Evolutionary conservation across 1,140 invertebrate genomes (phyloP), one percentile per base, ranked within the genome.

Genomic region (Drosophila paulistorum): DNA sequence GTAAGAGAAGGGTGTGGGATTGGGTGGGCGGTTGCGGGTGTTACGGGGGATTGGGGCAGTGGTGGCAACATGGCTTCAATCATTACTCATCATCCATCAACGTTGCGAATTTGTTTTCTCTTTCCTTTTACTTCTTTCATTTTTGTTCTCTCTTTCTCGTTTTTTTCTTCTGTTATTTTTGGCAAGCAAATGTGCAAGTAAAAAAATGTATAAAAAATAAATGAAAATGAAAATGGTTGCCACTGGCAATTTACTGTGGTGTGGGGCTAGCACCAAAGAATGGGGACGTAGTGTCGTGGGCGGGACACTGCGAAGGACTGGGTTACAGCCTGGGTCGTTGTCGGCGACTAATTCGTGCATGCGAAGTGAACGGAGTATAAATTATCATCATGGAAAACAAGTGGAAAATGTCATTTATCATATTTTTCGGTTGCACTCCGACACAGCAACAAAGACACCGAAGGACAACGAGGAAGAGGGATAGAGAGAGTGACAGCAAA

Each of bases 81-180:
- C 84, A 89, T 89, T 89, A 89, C 82, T 89, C 84, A 89, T 89
- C 84, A 89, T 89, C 84, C 84, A 89, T 89, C 84, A 89, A 89
- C 84, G 77, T 89, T 89, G 80, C 80, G 65, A 81, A 89, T 81
- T 82, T 71, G 69, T 65, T 66, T 75, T 74, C 51, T 65, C 61
- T 63, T 62, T 60, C 37, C 42, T 60, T 61, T 61, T 71, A 75
- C 67, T 79, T 64, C 68, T 61, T 79, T 68, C 70, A 81, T 81
- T 75, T 74, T 30, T 35, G 3, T 62, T 57, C 65, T 66, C 30
- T 17, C 23, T 9, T 23, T 54, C 30, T 59, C 20, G 23, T 26
- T 11, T 39, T 45, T 13, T 35, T 1, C 14, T 62, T 39, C 14
- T 60, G 60, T 58, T 73, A 65, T 71, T 82, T 82, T 87, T 80